Evolutionary conservation across 2,888 invertebrate genomes (phyloP).

Genomic region (Synergus umbraculus): DNA sequence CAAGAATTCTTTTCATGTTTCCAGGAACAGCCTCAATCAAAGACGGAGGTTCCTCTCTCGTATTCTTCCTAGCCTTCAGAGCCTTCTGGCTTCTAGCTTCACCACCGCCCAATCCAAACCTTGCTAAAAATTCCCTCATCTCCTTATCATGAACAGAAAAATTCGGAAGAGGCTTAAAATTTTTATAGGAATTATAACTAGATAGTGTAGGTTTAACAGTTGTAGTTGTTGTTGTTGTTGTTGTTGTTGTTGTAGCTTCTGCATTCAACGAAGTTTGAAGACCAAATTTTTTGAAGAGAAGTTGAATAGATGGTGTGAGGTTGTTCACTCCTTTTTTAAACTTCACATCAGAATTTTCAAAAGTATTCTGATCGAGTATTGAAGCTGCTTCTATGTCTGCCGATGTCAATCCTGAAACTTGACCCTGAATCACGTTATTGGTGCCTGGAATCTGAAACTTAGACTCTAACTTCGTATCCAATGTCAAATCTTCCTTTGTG

Average conservation of each 20-base stretch:
- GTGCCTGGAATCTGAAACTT: conserved; percentile 34
- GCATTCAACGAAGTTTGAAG: conserved; percentile 61
- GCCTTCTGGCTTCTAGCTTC: conserved; percentile 66
- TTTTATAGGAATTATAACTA: conserved; percentile 73
- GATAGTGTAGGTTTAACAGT: conserved; percentile 53
- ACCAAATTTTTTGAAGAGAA: conserved; percentile 72
- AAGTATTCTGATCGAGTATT: conserved; percentile 64
- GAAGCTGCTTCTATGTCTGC: conserved; percentile 53
- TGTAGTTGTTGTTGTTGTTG: conserved; percentile 55
- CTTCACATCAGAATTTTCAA: conserved; percentile 58
- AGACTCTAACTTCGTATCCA: not conserved
- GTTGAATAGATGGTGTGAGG: conserved; percentile 70
- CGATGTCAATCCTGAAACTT: conserved; percentile 52
- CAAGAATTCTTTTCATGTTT: conserved; percentile 74
- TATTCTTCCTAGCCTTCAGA: conserved; percentile 55
- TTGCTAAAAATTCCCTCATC: conserved; percentile 77
- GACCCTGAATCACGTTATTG: conserved; percentile 50
- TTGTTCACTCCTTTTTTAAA: conserved; percentile 69
- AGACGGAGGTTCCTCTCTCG: conserved; percentile 49
- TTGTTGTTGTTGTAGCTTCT: conserved; percentile 42
- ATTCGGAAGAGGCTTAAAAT: conserved; percentile 77
- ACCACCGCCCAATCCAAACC: conserved; percentile 74
- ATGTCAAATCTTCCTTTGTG: not conserved
- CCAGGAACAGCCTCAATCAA: conserved; percentile 70
- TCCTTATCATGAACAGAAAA: conserved; percentile 71